phyloP scores from a whole-genome alignment of 2,888 invertebrate genomes.

The Odontocolon sp. region DNA sequence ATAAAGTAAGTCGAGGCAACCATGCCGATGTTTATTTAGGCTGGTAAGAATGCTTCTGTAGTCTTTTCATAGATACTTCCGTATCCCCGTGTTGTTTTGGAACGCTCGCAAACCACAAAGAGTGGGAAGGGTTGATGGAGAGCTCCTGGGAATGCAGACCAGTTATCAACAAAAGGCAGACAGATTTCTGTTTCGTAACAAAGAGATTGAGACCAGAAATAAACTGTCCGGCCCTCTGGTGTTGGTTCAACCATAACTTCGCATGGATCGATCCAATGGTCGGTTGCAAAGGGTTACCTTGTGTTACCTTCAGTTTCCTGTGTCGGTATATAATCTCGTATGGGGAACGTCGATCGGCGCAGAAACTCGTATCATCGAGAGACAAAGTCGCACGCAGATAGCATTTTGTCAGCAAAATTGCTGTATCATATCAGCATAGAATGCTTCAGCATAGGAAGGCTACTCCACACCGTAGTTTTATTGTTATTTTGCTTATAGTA shows the following conservation, averaged over 20 bases:
- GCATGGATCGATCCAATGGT: not conserved
- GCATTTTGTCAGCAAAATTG: too few relatives aligned
- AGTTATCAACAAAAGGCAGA: conserved; percentile 5
- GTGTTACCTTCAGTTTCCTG: too few relatives aligned
- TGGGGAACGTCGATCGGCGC: too few relatives aligned
- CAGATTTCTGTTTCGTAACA: not conserved
- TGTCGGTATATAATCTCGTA: too few relatives aligned
- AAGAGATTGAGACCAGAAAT: not conserved
- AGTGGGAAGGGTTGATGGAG: not conserved
- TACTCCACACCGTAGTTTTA: too few relatives aligned
- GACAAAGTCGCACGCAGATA: too few relatives aligned
- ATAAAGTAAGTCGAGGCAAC: conserved; percentile 74
- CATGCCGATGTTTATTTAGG: conserved; percentile 73
- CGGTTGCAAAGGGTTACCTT: not conserved
- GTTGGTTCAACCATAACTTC: not conserved
- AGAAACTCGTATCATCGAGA: too few relatives aligned
- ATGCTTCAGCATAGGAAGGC: too few relatives aligned
- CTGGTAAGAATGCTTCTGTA: conserved; percentile 47
- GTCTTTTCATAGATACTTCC: conserved; percentile 27
- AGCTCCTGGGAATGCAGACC: not conserved
- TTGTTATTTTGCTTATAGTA: too few relatives aligned
- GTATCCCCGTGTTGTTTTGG: conserved; percentile 8
- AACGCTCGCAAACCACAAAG: not conserved
- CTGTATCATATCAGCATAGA: too few relatives aligned
- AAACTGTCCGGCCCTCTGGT: not conserved